phyloP scores from a whole-genome alignment of 35 echinoderm and acorn worm species.

The Ophioderma brevispina region DNA sequence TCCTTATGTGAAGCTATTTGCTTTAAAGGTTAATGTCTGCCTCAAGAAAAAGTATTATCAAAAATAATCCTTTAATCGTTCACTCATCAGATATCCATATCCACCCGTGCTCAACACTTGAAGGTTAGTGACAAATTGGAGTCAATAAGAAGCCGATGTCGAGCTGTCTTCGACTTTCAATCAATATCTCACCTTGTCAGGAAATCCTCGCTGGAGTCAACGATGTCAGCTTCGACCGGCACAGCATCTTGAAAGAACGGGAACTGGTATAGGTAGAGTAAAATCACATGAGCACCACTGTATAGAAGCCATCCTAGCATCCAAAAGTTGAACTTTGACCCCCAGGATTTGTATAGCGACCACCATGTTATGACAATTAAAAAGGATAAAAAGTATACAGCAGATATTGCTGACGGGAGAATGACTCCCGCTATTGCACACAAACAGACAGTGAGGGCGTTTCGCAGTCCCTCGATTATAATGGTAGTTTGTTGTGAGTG shows the following conservation, averaged over 20 bases:
- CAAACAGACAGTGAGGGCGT: constrained; percentile 71
- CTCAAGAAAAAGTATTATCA: too few species aligned
- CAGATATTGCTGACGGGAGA: constrained; percentile 73
- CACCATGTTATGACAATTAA: constrained; percentile 92
- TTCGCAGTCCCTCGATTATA: constrained; percentile 57
- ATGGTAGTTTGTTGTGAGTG: constrained; percentile 2
- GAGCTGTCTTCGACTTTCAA: too few species aligned
- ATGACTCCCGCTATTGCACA: constrained; percentile 83
- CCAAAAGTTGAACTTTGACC: constrained; percentile 59
- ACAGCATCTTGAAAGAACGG: constrained; percentile 86
- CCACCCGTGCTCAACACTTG: too few species aligned
- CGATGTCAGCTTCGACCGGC: background rate
- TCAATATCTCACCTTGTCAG: background rate
- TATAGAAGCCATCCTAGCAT: constrained; percentile 78
- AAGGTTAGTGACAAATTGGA: too few species aligned
- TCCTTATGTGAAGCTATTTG: too few species aligned
- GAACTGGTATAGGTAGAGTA: constrained; percentile 92
- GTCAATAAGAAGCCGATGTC: too few species aligned
- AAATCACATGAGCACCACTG: constrained; percentile 76
- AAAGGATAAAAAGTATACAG: constrained; percentile 84
- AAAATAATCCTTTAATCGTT: too few species aligned
- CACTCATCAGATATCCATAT: too few species aligned
- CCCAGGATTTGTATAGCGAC: constrained; percentile 89
- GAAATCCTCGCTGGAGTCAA: background rate
- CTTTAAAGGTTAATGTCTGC: too few species aligned